Conservation (phyloP, 1,140 invertebrate genomes). For the Bombus sylvicola region DNA sequence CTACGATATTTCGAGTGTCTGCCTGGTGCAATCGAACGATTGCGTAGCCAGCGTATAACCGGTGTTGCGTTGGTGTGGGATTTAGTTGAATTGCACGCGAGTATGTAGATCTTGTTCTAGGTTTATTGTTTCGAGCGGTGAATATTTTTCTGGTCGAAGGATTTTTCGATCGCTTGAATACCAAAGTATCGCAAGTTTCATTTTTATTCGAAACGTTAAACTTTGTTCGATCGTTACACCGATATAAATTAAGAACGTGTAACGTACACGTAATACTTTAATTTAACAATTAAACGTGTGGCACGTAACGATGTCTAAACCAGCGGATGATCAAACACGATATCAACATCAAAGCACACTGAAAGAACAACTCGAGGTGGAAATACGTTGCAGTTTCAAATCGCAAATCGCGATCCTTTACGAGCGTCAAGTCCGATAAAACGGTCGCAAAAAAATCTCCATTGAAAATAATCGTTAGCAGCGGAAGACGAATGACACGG, state of each 20-base stretch:
- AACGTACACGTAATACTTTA: too few relatives aligned
- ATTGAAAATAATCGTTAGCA: not conserved
- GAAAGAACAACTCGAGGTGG: too few relatives aligned
- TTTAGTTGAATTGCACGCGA: not conserved
- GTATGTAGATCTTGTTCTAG: not conserved
- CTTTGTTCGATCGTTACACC: too few relatives aligned
- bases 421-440: not conserved
- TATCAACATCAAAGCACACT: too few relatives aligned
- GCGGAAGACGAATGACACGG: too few relatives aligned
- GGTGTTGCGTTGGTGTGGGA: not conserved
- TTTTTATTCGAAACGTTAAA: too few relatives aligned
- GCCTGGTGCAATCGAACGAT: conserved; percentile 26
- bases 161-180: not conserved
- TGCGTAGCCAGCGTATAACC: not conserved
- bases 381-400: too few relatives aligned
- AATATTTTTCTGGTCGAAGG: not conserved
- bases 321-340: too few relatives aligned
- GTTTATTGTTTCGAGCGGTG: not conserved
- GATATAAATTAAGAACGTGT: too few relatives aligned
- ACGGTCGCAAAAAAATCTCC: not conserved
- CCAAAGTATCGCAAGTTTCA: too few relatives aligned
- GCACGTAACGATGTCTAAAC: too few relatives aligned
- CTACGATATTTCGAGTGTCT: conserved; percentile 41
- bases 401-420: not conserved
- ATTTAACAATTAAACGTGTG: too few relatives aligned